Evolutionary conservation across 2,888 invertebrate species (phyloP).

Genomic region (Sussaba pulchella): DNA sequence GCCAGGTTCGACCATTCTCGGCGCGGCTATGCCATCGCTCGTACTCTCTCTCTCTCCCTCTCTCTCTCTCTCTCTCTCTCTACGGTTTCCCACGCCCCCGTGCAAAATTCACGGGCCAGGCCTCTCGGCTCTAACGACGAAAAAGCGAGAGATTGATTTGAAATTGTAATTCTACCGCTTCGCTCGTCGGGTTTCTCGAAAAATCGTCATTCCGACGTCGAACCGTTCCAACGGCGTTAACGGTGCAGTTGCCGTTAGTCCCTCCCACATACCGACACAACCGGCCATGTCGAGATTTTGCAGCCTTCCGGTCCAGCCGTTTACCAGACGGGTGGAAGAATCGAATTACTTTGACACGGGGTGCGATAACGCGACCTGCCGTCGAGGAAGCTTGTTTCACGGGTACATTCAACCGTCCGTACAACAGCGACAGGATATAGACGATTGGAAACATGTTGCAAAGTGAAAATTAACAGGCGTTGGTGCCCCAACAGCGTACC

Average conservation of each 20-base stretch:
- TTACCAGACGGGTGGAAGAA: conserved; percentile 12
- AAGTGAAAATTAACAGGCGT: conserved; percentile 60
- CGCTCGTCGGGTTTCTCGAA: conserved; percentile 25
- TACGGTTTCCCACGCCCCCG: too few species aligned
- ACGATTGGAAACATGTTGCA: conserved; percentile 17
- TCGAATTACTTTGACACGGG: conserved; percentile 34
- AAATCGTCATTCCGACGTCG: conserved; percentile 27
- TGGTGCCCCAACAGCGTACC: conserved; percentile 11
- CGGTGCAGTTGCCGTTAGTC: conserved; percentile 1
- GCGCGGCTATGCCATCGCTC: not conserved
- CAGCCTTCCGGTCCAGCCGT: conserved; percentile 32
- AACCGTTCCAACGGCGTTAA: not conserved
- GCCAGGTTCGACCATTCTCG: conserved; percentile 29
- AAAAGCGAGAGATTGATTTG: conserved; percentile 72
- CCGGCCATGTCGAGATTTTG: conserved; percentile 39
- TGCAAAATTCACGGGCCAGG: not conserved
- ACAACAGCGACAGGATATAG: conserved; percentile 27
- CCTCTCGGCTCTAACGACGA: conserved; percentile 66
- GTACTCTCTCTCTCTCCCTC: conserved; percentile 1
- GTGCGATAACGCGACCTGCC: conserved; percentile 24
- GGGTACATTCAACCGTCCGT: conserved; percentile 16
- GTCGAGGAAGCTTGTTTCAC: conserved; percentile 15
- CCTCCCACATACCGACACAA: not conserved
- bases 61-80: too few species aligned
- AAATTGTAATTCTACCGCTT: conserved; percentile 66